These are phyloP conservation scores for Vidua macroura DNA, from an alignment of 2,113 vertebrate genomes.

Conservation along the genomic window DNA sequence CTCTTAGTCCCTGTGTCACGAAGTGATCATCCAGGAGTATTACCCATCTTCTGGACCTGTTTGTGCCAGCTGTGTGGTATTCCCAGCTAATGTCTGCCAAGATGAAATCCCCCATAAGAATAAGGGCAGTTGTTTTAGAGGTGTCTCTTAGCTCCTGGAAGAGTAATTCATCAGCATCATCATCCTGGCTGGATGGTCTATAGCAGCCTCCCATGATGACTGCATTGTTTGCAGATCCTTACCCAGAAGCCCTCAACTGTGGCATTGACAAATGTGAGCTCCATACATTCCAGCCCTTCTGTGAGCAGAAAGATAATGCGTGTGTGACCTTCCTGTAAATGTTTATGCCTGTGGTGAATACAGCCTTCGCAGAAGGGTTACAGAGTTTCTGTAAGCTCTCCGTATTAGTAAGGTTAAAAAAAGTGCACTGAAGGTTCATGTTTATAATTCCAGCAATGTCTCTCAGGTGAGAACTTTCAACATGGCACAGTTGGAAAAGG, in stretches of 20 bases:
- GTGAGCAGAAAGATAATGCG: background rate
- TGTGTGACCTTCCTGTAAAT: background rate
- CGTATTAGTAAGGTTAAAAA: background rate
- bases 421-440: background rate
- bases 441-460: background rate
- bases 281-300: background rate
- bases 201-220: background rate
- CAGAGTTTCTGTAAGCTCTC: background rate
- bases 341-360: background rate
- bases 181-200: background rate
- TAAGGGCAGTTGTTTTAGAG: background rate
- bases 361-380: background rate
- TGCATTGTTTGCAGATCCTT: background rate
- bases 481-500: background rate
- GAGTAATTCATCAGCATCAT: background rate
- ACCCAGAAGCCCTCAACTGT: background rate
- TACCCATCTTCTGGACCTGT: accelerated
- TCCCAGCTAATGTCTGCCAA: accelerated
- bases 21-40: background rate
- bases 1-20: background rate
- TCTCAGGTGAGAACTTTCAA: background rate
- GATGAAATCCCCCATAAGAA: background rate
- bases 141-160: background rate
- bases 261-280: background rate
- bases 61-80: background rate